These are phyloP conservation scores for Odontocolon sp. DNA, from an alignment of 2,888 invertebrate species.

Conservation along the genomic window DNA sequence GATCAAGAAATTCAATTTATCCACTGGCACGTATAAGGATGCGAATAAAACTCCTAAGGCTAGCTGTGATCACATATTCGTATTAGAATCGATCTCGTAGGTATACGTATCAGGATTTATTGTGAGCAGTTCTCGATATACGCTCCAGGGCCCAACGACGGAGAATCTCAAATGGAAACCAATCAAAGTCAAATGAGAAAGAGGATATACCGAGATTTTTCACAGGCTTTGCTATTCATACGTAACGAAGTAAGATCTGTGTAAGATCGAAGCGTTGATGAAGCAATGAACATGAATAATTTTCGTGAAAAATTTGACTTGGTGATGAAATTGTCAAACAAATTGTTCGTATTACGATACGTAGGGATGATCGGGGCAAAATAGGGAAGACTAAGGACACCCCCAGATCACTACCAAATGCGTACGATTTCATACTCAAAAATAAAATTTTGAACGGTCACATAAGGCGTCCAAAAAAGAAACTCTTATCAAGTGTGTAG, in stretches of 20 bases:
- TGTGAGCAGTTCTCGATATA: not conserved
- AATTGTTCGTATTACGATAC: no score
- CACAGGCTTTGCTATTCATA: not conserved
- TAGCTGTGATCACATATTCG: not conserved
- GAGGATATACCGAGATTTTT: constrained; percentile 5
- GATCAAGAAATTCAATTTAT: constrained; percentile 10
- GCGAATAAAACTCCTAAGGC: not conserved
- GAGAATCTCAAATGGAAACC: constrained; percentile 26
- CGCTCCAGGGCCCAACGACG: constrained; percentile 10
- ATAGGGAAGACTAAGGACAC: no score
- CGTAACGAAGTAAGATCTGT: not conserved
- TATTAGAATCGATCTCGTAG: not conserved
- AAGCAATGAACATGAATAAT: constrained; percentile 5
- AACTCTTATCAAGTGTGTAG: no score
- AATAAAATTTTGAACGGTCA: no score
- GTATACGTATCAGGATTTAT: not conserved
- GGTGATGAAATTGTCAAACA: no score
- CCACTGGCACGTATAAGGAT: not conserved
- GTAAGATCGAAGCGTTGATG: not conserved
- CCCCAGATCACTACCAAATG: no score
- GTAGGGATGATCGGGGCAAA: no score
- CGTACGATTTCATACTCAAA: no score
- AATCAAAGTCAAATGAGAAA: constrained; percentile 44
- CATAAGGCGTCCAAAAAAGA: no score
- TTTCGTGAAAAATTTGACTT: no score